Evolutionary conservation across 2,888 invertebrate species (phyloP), one percentile per base, ranked within the genome.

Genomic region (Drosophila borborema): DNA sequence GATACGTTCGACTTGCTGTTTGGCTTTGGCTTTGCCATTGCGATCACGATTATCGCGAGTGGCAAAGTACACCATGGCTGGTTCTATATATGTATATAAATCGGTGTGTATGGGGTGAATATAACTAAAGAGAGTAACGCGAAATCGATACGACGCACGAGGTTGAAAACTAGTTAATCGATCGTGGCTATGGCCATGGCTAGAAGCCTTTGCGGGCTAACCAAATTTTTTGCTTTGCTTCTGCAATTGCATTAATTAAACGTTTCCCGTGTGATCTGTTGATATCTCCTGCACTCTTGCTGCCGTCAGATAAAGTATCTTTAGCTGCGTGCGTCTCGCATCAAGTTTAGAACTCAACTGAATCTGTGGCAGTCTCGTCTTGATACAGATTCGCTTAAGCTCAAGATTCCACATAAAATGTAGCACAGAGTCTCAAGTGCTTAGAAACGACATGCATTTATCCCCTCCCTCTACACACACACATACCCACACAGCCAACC

Each of bases 1-100:
- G 53, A 92, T 90, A 31, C 91, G 84, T 77, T 91, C 92, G 68
- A 82, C 79, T 67, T 89, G 86, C 41, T 72, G 81, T 48, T 76
- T 78, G 64, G 64, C 67, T 51, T 74, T 77, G 60, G 64, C 61
- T 64, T 68, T 84, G 55, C 80, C 76, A 64, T 82, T 81, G 36
- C 90, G 86, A 64, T 86, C 85, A 40, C 89, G 89, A 78, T 81
- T 81, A 63, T 86, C 86, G 46, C 90, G 89, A 60, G 75, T 80
- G 64, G 82, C 81, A 49, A 84, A 80, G 71, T 87, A 88, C 31
- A 89, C 89, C 89, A 89, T 89, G n/a, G 62, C 18, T 46, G 8
- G 31, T 28, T 40, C 2, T 36, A 31, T 46, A 40, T 60, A n/a
- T 34, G 9, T 58, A 23, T 59, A 10, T 46, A 36, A 8, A 18